Percentiles rank a stretch among this genome's conserved stretches.
These are phyloP conservation scores for Tangara arthus DNA, from an alignment of 2,797 vertebrate genomes.

Conservation along the genomic window DNA sequence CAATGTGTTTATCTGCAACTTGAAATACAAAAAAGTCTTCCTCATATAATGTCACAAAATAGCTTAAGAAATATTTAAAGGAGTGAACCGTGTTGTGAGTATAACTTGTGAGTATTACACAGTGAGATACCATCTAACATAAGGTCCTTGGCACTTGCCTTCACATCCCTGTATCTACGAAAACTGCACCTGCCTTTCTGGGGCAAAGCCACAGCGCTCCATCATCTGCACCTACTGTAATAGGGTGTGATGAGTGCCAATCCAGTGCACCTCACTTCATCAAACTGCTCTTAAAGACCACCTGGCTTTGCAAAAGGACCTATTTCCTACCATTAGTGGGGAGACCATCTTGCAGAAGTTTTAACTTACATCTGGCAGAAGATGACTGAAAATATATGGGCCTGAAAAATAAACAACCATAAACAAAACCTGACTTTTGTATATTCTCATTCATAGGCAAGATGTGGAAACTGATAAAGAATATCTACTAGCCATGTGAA, in stretches of 20 bases:
- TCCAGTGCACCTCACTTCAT: neutral
- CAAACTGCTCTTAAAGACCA: neutral
- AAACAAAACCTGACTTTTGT: neutral
- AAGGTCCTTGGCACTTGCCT: neutral
- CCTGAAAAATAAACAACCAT: neutral
- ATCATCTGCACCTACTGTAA: neutral
- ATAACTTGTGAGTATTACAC: neutral
- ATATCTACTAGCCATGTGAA: neutral
- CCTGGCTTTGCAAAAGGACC: neutral
- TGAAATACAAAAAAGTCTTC: neutral
- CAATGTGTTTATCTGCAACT: neutral
- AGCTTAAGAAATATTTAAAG: neutral
- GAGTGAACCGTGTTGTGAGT: neutral
- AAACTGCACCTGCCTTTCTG: neutral
- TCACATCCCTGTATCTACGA: neutral
- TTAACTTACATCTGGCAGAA: neutral
- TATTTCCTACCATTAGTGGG: rapidly evolving
- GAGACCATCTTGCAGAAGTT: neutral
- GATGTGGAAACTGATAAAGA: neutral
- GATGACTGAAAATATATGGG: neutral
- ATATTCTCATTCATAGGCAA: neutral
- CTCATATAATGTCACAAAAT: neutral
- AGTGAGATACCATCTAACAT: neutral
- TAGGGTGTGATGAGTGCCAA: neutral
- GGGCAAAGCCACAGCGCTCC: neutral